A percentile compares a stretch with the other conserved stretches of the same genome.
phyloP scores from a whole-genome alignment of 1,140 invertebrate genomes.

The Cyrtorhinus lividipennis region DNA sequence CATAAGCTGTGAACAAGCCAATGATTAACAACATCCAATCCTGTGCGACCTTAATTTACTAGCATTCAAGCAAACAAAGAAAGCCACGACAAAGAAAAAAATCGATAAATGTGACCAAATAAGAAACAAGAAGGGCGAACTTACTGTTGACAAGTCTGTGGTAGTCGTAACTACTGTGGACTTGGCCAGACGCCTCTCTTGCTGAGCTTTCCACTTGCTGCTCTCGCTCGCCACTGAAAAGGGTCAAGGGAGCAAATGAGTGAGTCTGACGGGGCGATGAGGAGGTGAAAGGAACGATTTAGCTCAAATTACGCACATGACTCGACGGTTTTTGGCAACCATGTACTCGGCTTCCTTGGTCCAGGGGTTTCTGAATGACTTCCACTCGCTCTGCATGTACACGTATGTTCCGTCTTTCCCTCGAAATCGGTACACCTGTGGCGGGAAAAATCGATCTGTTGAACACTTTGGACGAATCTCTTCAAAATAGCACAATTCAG shows the following conservation, averaged over 20 bases:
- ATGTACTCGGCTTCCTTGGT: slow-evolving; percentile 82
- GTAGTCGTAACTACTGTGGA: background rate
- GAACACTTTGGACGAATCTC: too few species aligned
- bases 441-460: slow-evolving; percentile 9
- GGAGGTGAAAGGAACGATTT: too few species aligned
- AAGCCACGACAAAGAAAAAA: too few species aligned
- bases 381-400: slow-evolving; percentile 66
- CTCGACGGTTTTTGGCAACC: slow-evolving; percentile 65
- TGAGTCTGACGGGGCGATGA: too few species aligned
- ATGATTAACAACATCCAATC: too few species aligned
- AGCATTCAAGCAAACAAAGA: too few species aligned
- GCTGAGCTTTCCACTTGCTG: background rate
- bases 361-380: slow-evolving; percentile 79
- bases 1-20: too few species aligned
- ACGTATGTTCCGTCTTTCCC: slow-evolving; percentile 60
- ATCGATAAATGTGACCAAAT: too few species aligned
- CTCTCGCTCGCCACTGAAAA: background rate
- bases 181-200: background rate
- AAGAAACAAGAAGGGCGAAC: too few species aligned
- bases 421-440: slow-evolving; percentile 57
- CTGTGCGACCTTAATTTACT: too few species aligned
- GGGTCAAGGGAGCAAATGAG: background rate
- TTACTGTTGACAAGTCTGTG: slow-evolving; percentile 5
- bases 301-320: slow-evolving; percentile 36
- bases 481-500: too few species aligned